Percentiles rank a stretch among this genome's conserved stretches.
Evolutionary conservation across 1,140 invertebrate species (phyloP).

Genomic region (Proctacanthus coquilletti): DNA sequence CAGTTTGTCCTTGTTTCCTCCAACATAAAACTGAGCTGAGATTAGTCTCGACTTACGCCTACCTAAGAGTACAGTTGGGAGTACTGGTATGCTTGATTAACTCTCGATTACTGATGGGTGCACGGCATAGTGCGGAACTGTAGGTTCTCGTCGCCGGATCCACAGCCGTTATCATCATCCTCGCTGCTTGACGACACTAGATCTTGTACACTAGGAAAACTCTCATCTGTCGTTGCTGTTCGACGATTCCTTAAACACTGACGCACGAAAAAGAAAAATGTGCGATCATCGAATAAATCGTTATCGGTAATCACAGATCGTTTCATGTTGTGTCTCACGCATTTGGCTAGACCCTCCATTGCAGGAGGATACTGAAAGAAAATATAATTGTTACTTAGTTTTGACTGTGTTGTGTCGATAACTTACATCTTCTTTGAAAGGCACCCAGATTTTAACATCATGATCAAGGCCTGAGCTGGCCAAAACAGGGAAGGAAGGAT

Average conservation of each 20-base stretch:
- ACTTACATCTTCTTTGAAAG: constrained; percentile 38
- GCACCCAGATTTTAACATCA: constrained; percentile 88
- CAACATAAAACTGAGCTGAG: too few species aligned
- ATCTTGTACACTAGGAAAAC: not conserved
- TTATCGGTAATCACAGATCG: constrained; percentile 8
- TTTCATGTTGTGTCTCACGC: constrained; percentile 15
- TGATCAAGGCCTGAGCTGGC: constrained; percentile 71
- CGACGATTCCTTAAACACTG: constrained; percentile 9
- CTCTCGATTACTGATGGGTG: not conserved
- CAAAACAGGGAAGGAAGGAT: constrained; percentile 72
- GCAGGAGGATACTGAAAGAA: constrained; percentile 32
- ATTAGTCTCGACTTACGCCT: too few species aligned
- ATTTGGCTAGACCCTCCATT: constrained; percentile 30
- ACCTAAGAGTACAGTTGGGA: too few species aligned
- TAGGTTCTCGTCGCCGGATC: not conserved
- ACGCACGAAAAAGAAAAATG: constrained; percentile 18
- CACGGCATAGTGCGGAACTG: not conserved
- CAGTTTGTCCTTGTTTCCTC: too few species aligned
- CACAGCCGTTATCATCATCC: not conserved
- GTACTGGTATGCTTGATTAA: too few species aligned
- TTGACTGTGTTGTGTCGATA: not conserved
- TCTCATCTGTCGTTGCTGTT: not conserved
- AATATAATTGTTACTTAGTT: not conserved
- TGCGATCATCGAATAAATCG: constrained; percentile 10
- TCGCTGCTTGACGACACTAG: not conserved